phyloP scores from a whole-genome alignment of 2,113 vertebrate genomes.

The Emydura subglobosa region DNA sequence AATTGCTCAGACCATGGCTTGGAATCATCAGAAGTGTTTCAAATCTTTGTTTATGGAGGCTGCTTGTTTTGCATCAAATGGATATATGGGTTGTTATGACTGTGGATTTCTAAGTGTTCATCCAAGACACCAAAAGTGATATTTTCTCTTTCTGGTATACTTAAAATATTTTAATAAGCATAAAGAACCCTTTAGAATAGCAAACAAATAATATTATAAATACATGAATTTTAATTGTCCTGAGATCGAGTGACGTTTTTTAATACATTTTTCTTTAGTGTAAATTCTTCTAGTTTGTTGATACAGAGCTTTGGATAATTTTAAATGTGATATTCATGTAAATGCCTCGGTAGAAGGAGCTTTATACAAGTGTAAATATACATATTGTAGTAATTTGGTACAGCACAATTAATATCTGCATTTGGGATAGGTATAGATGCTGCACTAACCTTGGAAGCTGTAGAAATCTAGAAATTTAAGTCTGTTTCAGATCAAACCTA shows the following conservation, averaged over 20 bases:
- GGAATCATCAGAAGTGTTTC: conserved; percentile 77
- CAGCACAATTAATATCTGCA: background rate
- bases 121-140: conserved; percentile 49
- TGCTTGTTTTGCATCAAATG: conserved; percentile 76
- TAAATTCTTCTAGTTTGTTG: background rate
- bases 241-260: background rate
- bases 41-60: conserved; percentile 51
- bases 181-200: background rate
- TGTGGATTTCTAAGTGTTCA: conserved; percentile 81
- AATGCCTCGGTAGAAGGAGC: background rate
- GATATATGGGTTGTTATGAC: conserved; percentile 50
- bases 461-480: background rate
- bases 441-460: background rate
- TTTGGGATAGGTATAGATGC: background rate
- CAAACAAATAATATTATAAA: background rate
- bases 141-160: background rate
- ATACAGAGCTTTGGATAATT: background rate
- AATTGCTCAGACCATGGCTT: conserved; percentile 75
- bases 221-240: background rate
- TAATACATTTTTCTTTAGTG: background rate
- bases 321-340: background rate
- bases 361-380: background rate
- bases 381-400: background rate
- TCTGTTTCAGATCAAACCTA: background rate
- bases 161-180: background rate